Evolutionary conservation across 2,888 invertebrate genomes (phyloP).

Genomic region (Drosophila pegasa): DNA sequence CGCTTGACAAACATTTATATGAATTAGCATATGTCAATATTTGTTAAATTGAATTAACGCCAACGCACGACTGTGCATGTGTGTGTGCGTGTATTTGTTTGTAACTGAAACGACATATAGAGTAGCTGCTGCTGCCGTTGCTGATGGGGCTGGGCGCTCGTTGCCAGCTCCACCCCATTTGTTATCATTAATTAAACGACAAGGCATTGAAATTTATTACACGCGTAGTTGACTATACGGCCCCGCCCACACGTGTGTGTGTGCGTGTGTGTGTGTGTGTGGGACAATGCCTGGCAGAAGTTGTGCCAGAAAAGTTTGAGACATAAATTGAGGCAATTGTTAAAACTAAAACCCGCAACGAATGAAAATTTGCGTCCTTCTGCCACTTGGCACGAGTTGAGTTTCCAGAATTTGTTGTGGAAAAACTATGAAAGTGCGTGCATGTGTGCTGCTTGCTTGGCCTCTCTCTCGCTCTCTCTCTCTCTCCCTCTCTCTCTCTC

Average conservation of each 20-base stretch:
- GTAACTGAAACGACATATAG: slow-evolving; percentile 25
- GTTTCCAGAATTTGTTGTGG: slow-evolving; percentile 70
- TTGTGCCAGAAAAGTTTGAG: slow-evolving; percentile 71
- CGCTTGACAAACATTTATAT: slow-evolving; percentile 71
- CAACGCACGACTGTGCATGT: slow-evolving; percentile 18
- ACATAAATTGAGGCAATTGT: slow-evolving; percentile 81
- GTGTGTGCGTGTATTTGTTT: slow-evolving; percentile 20
- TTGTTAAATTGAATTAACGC: slow-evolving; percentile 81
- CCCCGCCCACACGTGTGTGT: slow-evolving; percentile 9
- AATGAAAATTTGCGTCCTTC: slow-evolving; percentile 73
- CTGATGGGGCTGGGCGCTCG: slow-evolving; percentile 13
- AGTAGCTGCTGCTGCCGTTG: slow-evolving; percentile 12
- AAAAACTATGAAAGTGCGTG: slow-evolving; percentile 40
- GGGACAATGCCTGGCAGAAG: slow-evolving; percentile 59
- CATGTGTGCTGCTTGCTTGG: too few relatives aligned
- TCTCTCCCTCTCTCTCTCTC: too few relatives aligned
- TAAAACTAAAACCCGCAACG: slow-evolving; percentile 80
- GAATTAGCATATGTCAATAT: slow-evolving; percentile 82
- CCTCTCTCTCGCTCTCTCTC: too few relatives aligned
- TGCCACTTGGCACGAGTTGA: slow-evolving; percentile 62
- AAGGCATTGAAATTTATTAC: slow-evolving; percentile 80
- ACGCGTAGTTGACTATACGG: slow-evolving; percentile 70
- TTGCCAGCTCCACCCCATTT: slow-evolving; percentile 61
- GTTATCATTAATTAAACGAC: slow-evolving; percentile 81
- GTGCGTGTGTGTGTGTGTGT: slow-evolving; percentile 15